These are phyloP conservation scores for Muntiacus muntjak DNA, from an alignment of 2,113 vertebrate genomes.

Conservation along the genomic window DNA sequence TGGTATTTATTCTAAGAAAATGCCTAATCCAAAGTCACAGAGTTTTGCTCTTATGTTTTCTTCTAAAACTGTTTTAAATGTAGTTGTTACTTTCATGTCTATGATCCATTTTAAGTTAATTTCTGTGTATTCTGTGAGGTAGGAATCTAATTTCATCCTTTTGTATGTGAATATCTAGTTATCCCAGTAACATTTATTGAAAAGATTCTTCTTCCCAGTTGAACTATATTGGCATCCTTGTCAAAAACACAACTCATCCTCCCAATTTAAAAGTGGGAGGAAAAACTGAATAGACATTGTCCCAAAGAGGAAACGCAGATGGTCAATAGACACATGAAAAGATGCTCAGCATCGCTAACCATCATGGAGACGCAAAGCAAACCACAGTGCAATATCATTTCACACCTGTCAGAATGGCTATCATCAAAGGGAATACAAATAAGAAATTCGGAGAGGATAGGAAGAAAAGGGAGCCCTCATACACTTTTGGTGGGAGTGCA, in stretches of 20 bases:
- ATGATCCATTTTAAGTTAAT: background rate
- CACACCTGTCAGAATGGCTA: background rate
- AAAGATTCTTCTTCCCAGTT: background rate
- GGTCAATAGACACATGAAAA: background rate
- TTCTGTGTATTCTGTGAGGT: background rate
- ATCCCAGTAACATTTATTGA: background rate
- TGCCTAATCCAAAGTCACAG: background rate
- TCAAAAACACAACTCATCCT: background rate
- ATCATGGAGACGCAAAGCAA: background rate
- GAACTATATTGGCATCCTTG: background rate
- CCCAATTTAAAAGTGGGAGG: background rate
- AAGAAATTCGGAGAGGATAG: background rate
- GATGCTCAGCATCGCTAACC: rapidly evolving
- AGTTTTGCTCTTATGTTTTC: background rate
- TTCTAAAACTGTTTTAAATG: background rate
- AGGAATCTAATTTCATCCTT: background rate
- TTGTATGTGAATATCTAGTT: background rate
- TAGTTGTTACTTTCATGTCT: background rate
- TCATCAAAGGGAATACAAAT: background rate
- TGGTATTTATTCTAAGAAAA: background rate
- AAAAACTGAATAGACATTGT: background rate
- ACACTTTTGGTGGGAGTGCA: background rate
- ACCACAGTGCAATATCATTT: background rate
- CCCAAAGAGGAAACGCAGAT: background rate
- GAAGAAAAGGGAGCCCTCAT: background rate